Base-by-base conservation (phyloP, 2,888 invertebrate species). In the Eupithecia tripunctaria region DNA sequence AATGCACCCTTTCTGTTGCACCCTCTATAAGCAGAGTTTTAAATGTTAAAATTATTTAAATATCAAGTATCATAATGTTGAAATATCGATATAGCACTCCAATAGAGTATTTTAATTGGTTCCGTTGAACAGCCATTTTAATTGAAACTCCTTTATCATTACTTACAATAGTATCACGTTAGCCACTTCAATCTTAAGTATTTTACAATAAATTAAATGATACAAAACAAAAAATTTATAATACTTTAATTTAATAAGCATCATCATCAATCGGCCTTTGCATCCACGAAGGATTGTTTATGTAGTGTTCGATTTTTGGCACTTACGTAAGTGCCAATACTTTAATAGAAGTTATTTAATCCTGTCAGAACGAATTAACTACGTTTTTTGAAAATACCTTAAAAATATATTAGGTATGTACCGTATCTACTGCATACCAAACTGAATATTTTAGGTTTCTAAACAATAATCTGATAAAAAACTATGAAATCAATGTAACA, bases 111-210 rank as follows among this genome's bases (percentile, higher is more conserved):
- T 74, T 84, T 86, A 84, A 83, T 89, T 89, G 89, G 89, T 90
- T 89, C 89, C 84, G 79, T 81, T 75, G 78, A 73, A 81, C 81
- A 82, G 82, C 84, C 82, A 80, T 80, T 80, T 77, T 85, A 86
- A 88, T 88, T 87, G 86, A 86, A 84, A 79, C 72, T 82, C 77
- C 74, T 82, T 81, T 82, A 82, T 79, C 25, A 38, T 84, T 75
- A 69, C 47, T 47, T 89, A 91, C 76, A 82, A 86, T 91, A 91
- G 84, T 91, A 91, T 91, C 91, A 91, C 90, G 36, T 87, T 81
- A 81, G 70, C 74, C 81, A 76, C 79, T 75, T 79, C 10, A 29
- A 63, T 36, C 3, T 56, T 25, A 14, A 14, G 14, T n/a, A 51
- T 51, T 25, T 25, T 56, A 25, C 56, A 25, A 14, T 4, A 56